Evolutionary conservation across 2,888 invertebrate species (phyloP).

Genomic region (Cepaea hortensis): DNA sequence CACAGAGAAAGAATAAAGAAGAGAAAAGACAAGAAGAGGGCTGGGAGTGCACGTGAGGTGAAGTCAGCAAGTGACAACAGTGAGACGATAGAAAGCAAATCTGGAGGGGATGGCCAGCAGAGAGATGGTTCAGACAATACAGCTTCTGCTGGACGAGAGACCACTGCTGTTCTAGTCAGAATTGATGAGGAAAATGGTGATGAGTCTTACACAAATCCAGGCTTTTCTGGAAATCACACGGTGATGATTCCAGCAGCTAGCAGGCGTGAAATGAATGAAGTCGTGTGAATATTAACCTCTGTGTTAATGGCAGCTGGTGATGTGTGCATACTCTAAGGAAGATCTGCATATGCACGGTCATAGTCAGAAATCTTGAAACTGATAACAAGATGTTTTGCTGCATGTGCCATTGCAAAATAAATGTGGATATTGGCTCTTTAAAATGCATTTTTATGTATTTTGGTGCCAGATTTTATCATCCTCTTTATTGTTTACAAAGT

Average conservation of each 20-base stretch:
- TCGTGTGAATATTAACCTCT: background rate
- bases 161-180: background rate
- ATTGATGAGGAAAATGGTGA: background rate
- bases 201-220: conserved; percentile 10
- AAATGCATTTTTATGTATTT: too few species aligned
- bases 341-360: too few species aligned
- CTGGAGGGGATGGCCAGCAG: background rate
- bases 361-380: too few species aligned
- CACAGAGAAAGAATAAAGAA: conserved; percentile 24
- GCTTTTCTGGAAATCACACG: conserved; percentile 14
- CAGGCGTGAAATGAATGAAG: conserved; percentile 31
- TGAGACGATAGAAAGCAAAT: background rate
- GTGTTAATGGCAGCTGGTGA: too few species aligned
- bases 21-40: conserved; percentile 29
- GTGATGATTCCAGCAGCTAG: background rate
- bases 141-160: too few species aligned
- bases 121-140: background rate
- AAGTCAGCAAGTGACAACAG: background rate
- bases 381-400: too few species aligned
- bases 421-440: too few species aligned
- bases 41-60: background rate
- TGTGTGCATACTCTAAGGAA: too few species aligned
- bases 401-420: too few species aligned
- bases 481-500: too few species aligned
- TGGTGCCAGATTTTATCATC: too few species aligned